phyloP scores from a whole-genome alignment of 2,113 vertebrate species.

The Pyxicephalus adspersus region DNA sequence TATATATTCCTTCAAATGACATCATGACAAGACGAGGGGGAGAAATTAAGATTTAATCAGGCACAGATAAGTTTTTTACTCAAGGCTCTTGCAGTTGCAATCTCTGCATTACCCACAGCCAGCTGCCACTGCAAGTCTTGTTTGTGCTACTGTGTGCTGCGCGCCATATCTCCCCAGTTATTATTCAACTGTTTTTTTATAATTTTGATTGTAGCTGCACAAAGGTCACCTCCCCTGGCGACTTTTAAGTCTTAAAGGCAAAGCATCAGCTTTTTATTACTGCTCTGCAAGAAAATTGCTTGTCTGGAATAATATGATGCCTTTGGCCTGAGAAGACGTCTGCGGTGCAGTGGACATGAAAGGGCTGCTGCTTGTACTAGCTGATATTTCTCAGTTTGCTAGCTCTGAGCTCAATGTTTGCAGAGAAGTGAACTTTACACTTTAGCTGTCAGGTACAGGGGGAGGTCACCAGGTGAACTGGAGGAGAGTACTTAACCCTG shows the following conservation, averaged over 20 bases:
- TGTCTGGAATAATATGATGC: conserved; percentile 12
- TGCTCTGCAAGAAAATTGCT: conserved; percentile 12
- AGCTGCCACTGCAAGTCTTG: neutral
- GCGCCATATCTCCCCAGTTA: conserved; percentile 56
- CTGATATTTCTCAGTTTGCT: conserved; percentile 60
- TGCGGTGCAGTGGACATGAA: conserved; percentile 22
- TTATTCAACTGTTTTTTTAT: conserved; percentile 53
- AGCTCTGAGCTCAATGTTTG: conserved; percentile 62
- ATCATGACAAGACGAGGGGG: neutral
- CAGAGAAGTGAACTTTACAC: conserved; percentile 58
- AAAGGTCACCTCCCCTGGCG: conserved; percentile 67
- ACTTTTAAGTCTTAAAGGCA: conserved; percentile 65
- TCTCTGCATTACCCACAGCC: neutral
- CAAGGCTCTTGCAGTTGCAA: neutral
- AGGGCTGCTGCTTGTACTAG: conserved; percentile 2
- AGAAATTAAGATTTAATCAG: neutral
- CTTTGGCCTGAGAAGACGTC: conserved; percentile 15
- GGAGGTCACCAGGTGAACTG: conserved; percentile 33
- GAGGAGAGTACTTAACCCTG: conserved; percentile 33
- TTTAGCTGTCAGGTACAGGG: conserved; percentile 42
- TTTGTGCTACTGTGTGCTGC: conserved; percentile 45
- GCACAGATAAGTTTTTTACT: conserved; percentile 2
- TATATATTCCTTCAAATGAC: neutral
- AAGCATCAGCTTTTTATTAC: conserved; percentile 45
- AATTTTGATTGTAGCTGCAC: conserved; percentile 65